phyloP scores from a whole-genome alignment of 2,113 vertebrate species.

The Ceyx melanurus region DNA sequence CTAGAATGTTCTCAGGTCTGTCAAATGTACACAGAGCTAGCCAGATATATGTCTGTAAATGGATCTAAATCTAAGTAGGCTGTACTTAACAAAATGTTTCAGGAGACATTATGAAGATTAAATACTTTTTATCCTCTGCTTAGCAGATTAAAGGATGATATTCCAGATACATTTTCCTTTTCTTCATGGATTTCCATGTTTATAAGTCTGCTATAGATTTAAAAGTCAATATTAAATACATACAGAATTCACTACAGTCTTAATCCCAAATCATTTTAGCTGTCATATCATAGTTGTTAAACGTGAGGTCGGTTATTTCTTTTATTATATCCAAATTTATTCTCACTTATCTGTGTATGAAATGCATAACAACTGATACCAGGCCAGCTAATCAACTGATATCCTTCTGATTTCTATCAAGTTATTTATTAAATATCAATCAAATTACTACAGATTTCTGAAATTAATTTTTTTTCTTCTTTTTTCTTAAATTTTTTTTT shows the following conservation, averaged over 20 bases:
- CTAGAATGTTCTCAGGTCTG: not conserved
- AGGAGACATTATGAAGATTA: not conserved
- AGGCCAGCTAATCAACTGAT: not conserved
- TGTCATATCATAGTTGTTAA: not conserved
- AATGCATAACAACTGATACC: not conserved
- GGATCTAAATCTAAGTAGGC: not conserved
- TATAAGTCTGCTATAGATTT: not conserved
- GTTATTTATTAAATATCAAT: not conserved
- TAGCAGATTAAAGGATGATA: constrained; percentile 32
- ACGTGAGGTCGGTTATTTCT: not conserved
- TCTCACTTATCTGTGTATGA: not conserved
- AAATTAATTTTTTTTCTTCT: not conserved
- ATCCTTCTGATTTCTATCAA: not conserved
- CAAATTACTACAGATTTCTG: not conserved
- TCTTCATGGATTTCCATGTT: not conserved
- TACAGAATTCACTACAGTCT: not conserved
- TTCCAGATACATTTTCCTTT: not conserved
- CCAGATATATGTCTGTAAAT: not conserved
- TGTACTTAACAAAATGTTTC: not conserved
- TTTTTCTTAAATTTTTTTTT: not conserved
- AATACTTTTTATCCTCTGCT: not conserved
- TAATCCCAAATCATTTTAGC: not conserved
- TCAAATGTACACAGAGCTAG: not conserved
- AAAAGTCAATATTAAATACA: not conserved
- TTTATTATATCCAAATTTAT: not conserved